Percentiles rank a stretch among this genome's conserved stretches.
Conservation (phyloP, 2,888 invertebrate genomes). For the Chrysomela aeneicollis region DNA sequence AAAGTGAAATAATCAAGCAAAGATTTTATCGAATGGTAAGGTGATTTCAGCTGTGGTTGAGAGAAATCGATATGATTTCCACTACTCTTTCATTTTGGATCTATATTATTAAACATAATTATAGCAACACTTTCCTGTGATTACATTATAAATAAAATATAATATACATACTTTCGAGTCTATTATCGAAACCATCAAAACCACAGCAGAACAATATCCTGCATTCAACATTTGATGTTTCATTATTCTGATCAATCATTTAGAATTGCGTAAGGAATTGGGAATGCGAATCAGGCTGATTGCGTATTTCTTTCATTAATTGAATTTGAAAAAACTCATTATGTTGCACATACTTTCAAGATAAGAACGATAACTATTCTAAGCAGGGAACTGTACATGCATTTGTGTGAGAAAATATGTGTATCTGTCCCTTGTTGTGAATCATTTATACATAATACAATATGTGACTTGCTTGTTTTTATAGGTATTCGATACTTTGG, state of each 20-base stretch:
- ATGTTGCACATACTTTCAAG: background rate
- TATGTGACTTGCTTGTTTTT: no score
- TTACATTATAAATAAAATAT: background rate
- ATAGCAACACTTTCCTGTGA: background rate
- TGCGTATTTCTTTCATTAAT: background rate
- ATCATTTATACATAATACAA: no score
- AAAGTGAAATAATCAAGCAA: no score
- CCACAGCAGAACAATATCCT: background rate
- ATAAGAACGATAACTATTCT: no score
- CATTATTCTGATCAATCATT: background rate
- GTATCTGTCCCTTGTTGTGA: no score
- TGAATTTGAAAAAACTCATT: background rate
- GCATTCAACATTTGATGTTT: background rate
- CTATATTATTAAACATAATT: background rate
- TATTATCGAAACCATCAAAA: background rate
- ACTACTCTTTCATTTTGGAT: no score
- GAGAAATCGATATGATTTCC: no score
- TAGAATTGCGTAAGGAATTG: background rate
- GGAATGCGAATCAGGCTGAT: background rate
- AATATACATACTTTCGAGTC: background rate
- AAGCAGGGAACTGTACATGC: no score
- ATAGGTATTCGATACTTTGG: no score
- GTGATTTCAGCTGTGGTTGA: no score
- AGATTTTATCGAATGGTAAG: no score
- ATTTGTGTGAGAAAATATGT: no score